Base-by-base conservation (phyloP, 2,888 invertebrate species). In the Seladonia tumulorum region DNA sequence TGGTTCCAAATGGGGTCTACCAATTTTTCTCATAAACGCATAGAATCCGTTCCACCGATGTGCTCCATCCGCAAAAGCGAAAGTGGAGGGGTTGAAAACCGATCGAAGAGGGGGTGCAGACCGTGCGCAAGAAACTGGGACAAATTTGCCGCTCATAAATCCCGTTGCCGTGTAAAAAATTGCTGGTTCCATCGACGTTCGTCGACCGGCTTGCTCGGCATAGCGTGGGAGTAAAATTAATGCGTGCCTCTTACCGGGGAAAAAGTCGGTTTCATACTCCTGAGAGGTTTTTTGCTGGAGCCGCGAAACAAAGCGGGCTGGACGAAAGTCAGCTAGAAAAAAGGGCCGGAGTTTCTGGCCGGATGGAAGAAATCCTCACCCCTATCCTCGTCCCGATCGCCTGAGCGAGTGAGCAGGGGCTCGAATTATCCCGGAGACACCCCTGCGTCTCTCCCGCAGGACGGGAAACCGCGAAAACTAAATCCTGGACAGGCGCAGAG, bases 221-320 rank as follows among this genome's bases (percentile, higher is more conserved):
- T 66, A 35, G 8, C 35, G 29, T 39, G 49, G 42, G 63, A 81
- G 72, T 68, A 79, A 81, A 81, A 83, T 83, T 79, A 83, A 87
- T 81, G 81, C 87, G 81, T 68, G 70, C 57, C 74, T 76, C 29
- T 81, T 47, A 35, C 53, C 14, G 39, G 68, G 8, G 68, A 81
- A 87, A 81, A 83, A 77, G 53, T 81, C 76, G 25, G 79, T 35
- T 77, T 87, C 87, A 87, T 87, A 87, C 87, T 66, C 42, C 71
- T 87, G 83, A 87, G 79, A 83, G 87, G 70, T 79, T 87, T 87
- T 81, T 87, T 87, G 79, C 74, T 68, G 63, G 39, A 71, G 47
- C n/a, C 45, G 71, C 53, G 75, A 79, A 78, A 73, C 79, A 77
- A 87, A 79, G 63, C 68, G 78, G 45, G 29, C 74, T 60, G 57